Evolutionary conservation across 2,888 invertebrate genomes (phyloP).

Genomic region (Pocota personata): DNA sequence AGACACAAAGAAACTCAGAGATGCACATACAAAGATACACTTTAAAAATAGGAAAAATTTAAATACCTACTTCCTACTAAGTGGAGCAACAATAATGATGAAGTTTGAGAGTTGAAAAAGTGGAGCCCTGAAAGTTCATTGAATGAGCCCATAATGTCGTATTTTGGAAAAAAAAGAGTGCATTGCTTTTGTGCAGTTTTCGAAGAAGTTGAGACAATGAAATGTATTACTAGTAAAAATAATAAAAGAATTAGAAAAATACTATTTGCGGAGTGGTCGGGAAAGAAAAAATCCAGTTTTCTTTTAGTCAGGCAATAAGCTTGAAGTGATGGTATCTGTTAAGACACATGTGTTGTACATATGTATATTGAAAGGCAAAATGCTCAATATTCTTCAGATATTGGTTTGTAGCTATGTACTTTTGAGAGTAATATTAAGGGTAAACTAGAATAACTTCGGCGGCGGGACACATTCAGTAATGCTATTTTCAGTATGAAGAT

Average conservation of each 20-base stretch:
- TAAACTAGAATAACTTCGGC: no score
- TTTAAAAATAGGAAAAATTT: slow-evolving; percentile 41
- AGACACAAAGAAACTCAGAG: not conserved
- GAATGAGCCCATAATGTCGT: slow-evolving; percentile 21
- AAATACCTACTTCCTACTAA: slow-evolving; percentile 47
- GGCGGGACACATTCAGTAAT: no score
- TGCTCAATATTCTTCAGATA: no score
- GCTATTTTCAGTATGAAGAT: no score
- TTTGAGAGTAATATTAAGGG: no score
- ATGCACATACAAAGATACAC: not conserved
- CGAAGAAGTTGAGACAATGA: not conserved
- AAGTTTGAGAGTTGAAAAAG: slow-evolving; percentile 29
- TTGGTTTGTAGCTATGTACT: no score
- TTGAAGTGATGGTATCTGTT: no score
- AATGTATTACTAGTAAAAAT: not conserved
- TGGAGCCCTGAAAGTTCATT: slow-evolving; percentile 22
- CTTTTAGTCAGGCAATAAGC: not conserved
- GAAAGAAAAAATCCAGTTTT: not conserved
- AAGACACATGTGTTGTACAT: no score
- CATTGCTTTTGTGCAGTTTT: not conserved
- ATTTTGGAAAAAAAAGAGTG: not conserved
- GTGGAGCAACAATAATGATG: slow-evolving; percentile 49
- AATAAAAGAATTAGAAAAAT: not conserved
- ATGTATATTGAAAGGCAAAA: no score
- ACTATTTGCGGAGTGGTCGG: not conserved